Evolutionary conservation across 2,888 invertebrate species (phyloP).

Genomic region (Apeira syringaria): DNA sequence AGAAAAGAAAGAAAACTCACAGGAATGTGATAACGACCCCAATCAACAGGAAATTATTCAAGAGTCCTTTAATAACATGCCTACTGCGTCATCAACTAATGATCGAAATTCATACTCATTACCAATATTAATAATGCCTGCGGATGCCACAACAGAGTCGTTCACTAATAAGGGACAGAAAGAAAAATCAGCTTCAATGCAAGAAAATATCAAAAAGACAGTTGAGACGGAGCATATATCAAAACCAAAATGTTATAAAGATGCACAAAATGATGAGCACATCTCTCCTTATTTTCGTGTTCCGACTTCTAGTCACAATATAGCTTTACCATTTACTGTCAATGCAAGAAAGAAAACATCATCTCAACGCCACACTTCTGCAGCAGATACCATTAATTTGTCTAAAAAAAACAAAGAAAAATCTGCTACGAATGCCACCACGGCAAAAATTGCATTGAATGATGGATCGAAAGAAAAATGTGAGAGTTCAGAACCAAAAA

Average conservation of each 20-base stretch:
- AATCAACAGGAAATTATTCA: slow-evolving; percentile 34
- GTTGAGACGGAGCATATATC: neutral
- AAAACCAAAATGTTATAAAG: slow-evolving; percentile 14
- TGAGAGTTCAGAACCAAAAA: neutral
- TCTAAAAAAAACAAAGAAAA: slow-evolving; percentile 17
- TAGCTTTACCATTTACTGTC: neutral
- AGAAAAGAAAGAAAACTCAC: slow-evolving; percentile 82
- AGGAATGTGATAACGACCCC: slow-evolving; percentile 39
- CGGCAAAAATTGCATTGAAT: no score
- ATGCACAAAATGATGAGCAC: slow-evolving; percentile 1
- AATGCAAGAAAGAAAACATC: neutral
- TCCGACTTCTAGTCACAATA: neutral
- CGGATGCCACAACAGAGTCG: slow-evolving; percentile 11
- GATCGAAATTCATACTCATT: slow-evolving; percentile 36
- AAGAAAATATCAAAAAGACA: slow-evolving; percentile 6
- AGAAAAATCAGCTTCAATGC: neutral
- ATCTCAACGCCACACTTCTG: slow-evolving; percentile 3
- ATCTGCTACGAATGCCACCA: neutral
- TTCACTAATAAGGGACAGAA: slow-evolving; percentile 5
- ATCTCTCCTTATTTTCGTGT: slow-evolving; percentile 6
- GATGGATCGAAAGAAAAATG: slow-evolving; percentile 1
- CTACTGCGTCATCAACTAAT: slow-evolving; percentile 40
- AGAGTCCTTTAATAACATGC: slow-evolving; percentile 45
- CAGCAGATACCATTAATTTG: slow-evolving; percentile 12
- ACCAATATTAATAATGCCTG: slow-evolving; percentile 30